phyloP scores from a whole-genome alignment of 2,797 vertebrate species.

The Epinephelus awoara region DNA sequence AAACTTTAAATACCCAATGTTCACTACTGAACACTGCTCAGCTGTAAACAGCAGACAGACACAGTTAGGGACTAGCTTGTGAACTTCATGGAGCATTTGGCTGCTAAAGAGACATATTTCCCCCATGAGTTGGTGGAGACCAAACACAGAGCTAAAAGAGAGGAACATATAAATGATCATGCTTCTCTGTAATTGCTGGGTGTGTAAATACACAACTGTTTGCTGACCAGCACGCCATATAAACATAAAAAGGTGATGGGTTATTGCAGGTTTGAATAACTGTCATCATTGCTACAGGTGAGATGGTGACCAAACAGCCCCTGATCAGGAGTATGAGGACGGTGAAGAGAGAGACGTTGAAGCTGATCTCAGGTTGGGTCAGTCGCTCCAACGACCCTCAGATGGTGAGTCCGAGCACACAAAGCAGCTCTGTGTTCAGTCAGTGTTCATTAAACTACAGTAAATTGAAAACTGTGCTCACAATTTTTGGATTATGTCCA shows the following conservation, averaged over 20 bases:
- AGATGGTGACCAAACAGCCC: constrained; percentile 98
- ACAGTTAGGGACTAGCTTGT: background rate
- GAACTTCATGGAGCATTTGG: background rate
- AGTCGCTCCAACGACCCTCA: constrained; percentile 97
- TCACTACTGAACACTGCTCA: background rate
- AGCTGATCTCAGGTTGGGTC: constrained; percentile 98
- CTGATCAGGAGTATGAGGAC: constrained; percentile 98
- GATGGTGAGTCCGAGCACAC: constrained; percentile 88
- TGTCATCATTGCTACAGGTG: constrained; percentile 81
- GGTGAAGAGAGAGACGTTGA: constrained; percentile 97
- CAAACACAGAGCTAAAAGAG: background rate
- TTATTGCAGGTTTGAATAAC: background rate
- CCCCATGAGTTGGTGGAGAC: background rate
- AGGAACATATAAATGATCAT: no score
- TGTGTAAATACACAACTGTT: background rate
- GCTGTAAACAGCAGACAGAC: background rate
- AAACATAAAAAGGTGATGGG: no score
- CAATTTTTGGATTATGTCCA: background rate
- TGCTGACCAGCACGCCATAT: background rate
- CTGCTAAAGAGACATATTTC: background rate
- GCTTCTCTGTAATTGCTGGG: background rate
- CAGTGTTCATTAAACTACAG: background rate
- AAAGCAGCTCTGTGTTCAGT: background rate
- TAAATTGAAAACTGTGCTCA: constrained; percentile 1
- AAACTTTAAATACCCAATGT: no score